phyloP scores from a whole-genome alignment of 2,888 invertebrate genomes.

The Drosophila suboccidentalis region DNA sequence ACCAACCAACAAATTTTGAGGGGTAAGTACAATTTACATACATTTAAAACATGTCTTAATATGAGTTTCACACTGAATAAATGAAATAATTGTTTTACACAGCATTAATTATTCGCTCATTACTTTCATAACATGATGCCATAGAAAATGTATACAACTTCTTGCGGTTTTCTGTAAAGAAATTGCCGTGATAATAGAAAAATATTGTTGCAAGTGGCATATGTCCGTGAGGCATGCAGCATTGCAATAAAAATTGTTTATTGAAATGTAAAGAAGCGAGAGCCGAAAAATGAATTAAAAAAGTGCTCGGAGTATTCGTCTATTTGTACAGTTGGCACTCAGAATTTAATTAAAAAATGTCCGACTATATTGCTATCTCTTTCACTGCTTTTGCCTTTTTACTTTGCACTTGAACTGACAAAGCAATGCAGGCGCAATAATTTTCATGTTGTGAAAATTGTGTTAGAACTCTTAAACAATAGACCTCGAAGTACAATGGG shows the following conservation, averaged over 20 bases:
- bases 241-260: constrained; percentile 60
- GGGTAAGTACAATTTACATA: background rate
- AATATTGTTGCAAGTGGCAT: constrained; percentile 42
- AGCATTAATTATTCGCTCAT: background rate
- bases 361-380: constrained; percentile 2
- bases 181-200: constrained; percentile 11
- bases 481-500: constrained; percentile 48
- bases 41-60: background rate
- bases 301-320: constrained; percentile 16
- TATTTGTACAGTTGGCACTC: constrained; percentile 60
- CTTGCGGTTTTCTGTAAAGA: background rate
- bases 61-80: background rate
- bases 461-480: constrained; percentile 44
- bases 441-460: constrained; percentile 52
- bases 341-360: constrained; percentile 64
- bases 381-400: constrained; percentile 12
- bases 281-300: constrained; percentile 21
- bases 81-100: background rate
- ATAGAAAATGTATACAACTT: too few relatives aligned
- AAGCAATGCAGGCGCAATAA: constrained; percentile 62
- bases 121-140: background rate
- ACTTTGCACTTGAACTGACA: constrained; percentile 64
- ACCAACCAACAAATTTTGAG: too few relatives aligned
- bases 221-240: constrained; percentile 21
- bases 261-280: constrained; percentile 54